Evolutionary conservation across 2,113 vertebrate species (phyloP).

Genomic region (Clarias gariepinus): DNA sequence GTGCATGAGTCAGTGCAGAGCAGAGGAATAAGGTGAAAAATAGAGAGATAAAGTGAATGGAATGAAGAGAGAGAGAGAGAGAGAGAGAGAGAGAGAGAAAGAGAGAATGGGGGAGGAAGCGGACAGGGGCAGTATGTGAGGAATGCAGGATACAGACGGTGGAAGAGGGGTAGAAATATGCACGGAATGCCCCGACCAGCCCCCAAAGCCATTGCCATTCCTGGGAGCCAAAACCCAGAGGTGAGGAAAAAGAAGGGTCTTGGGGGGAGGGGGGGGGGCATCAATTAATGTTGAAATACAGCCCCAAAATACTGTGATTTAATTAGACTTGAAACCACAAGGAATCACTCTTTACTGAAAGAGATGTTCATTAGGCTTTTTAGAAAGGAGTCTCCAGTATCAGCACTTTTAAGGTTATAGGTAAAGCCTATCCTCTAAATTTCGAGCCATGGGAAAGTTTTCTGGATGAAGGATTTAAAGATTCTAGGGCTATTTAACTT

Average conservation of each 20-base stretch:
- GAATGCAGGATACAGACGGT: slow-evolving; percentile 54
- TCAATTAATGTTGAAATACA: not conserved
- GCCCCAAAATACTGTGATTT: not conserved
- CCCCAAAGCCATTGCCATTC: slow-evolving; percentile 51
- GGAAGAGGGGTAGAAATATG: slow-evolving; percentile 50
- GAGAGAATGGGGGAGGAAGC: not conserved
- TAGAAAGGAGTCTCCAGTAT: not conserved
- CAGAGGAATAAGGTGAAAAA: not conserved
- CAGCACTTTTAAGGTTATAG: not conserved
- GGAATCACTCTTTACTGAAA: too few species aligned
- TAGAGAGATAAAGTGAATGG: not conserved
- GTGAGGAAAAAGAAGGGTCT: slow-evolving; percentile 11
- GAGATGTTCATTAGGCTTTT: not conserved
- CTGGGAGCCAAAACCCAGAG: slow-evolving; percentile 33
- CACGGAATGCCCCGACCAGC: slow-evolving; percentile 46
- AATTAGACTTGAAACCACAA: not conserved
- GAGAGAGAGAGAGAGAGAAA: slow-evolving; percentile 3
- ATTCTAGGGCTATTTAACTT: too few species aligned
- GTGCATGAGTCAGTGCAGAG: not conserved
- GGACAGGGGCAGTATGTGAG: slow-evolving; percentile 38
- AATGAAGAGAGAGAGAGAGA: not conserved
- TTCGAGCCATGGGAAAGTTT: not conserved
- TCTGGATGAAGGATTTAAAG: not conserved
- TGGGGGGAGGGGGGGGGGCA: too few species aligned
- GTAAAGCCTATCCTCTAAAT: not conserved